phyloP scores from a whole-genome alignment of 64 coral and sea anemone species.

The Porites australiensis region DNA sequence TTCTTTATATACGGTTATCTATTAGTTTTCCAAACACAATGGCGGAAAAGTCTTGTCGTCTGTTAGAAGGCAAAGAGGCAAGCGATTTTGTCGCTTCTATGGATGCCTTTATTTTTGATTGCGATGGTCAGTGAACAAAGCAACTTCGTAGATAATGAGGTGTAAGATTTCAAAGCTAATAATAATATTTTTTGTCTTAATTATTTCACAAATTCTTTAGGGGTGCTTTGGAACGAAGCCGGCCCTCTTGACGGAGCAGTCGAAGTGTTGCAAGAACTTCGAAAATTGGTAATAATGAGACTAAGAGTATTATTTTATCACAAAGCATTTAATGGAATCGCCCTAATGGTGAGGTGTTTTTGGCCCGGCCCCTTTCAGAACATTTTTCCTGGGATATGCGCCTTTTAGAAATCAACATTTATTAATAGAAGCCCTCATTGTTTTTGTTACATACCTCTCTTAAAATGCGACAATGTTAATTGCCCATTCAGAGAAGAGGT shows the following conservation, averaged over 20 bases:
- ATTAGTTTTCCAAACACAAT: slow-evolving; percentile 32
- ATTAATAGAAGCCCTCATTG: too few relatives aligned
- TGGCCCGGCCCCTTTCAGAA: too few relatives aligned
- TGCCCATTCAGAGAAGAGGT: too few relatives aligned
- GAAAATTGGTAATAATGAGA: slow-evolving; percentile 35
- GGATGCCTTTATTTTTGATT: slow-evolving; percentile 85
- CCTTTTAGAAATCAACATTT: too few relatives aligned
- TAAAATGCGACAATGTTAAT: too few relatives aligned
- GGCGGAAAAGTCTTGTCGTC: slow-evolving; percentile 50
- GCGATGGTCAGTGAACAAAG: slow-evolving; percentile 63
- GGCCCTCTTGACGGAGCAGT: slow-evolving; percentile 30
- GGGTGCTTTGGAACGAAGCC: slow-evolving; percentile 48
- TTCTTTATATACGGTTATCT: too few relatives aligned
- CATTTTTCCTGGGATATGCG: too few relatives aligned
- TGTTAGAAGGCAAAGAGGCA: slow-evolving; percentile 33
- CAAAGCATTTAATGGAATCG: background rate
- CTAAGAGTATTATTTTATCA: background rate
- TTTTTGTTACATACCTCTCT: too few relatives aligned
- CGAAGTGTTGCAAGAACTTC: slow-evolving; percentile 52
- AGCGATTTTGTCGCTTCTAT: slow-evolving; percentile 50
- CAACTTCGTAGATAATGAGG: background rate
- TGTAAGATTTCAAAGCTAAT: background rate
- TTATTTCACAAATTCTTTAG: slow-evolving; percentile 2
- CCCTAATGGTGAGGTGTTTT: too few relatives aligned
- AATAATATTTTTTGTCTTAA: background rate